phyloP scores from a whole-genome alignment of 2,797 vertebrate species.

The Bucorvus abyssinicus region DNA sequence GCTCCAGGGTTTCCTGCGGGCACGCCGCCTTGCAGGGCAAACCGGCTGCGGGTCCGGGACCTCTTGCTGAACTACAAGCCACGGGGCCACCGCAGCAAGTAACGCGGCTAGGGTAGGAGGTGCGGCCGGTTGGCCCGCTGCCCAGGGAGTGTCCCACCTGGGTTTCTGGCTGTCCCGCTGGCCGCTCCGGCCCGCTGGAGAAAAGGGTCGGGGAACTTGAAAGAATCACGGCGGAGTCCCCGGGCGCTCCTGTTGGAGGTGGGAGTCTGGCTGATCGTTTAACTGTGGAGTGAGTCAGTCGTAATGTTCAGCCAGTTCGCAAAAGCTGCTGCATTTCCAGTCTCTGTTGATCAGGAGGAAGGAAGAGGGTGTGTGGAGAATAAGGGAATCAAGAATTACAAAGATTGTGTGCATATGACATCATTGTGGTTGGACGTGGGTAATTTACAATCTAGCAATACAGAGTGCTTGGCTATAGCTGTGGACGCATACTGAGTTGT shows the following conservation, averaged over 20 bases:
- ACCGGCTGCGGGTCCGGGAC: neutral
- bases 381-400: neutral
- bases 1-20: neutral
- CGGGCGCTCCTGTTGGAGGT: neutral
- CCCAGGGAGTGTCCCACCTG: neutral
- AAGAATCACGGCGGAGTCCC: neutral
- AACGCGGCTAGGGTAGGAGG: too few species aligned
- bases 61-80: neutral
- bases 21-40: neutral
- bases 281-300: neutral
- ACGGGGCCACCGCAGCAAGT: neutral
- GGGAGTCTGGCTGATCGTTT: neutral
- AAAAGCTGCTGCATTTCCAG: neutral
- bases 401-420: constrained; percentile 24
- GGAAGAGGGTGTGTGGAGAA: constrained; percentile 46
- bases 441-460: neutral
- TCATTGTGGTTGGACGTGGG: neutral
- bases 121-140: too few species aligned
- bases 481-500: neutral
- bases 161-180: neutral
- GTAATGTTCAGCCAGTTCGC: neutral
- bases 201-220: neutral
- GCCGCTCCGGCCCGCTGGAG: neutral
- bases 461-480: neutral
- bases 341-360: constrained; percentile 15